Evolutionary conservation across 2,888 invertebrate genomes (phyloP).

Genomic region (Polyommatus icarus): DNA sequence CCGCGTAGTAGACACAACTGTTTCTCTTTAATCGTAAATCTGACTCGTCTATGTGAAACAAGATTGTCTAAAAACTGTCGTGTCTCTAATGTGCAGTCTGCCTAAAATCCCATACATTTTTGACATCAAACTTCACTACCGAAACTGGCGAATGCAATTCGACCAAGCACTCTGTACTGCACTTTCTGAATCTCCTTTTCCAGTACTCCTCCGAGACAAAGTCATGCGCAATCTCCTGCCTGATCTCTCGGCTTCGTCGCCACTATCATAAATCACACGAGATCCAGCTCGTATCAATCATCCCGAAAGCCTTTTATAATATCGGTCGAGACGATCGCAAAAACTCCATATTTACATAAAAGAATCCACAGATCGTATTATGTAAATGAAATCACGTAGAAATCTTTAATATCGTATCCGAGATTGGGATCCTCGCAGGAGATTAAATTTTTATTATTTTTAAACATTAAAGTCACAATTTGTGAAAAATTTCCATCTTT

Average conservation of each 20-base stretch:
- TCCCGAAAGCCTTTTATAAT: slow-evolving; percentile 56
- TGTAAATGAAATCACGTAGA: slow-evolving; percentile 69
- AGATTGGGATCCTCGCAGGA: neutral
- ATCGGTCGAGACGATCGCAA: slow-evolving; percentile 48
- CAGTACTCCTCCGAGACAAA: neutral
- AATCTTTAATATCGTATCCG: slow-evolving; percentile 37
- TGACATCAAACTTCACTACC: too few relatives aligned
- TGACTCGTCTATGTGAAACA: too few relatives aligned
- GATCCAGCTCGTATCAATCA: slow-evolving; percentile 61
- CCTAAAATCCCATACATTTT: too few relatives aligned
- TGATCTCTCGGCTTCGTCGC: slow-evolving; percentile 30
- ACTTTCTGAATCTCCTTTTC: neutral
- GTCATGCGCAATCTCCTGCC: neutral
- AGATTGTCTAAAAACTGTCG: too few relatives aligned
- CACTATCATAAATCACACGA: slow-evolving; percentile 61
- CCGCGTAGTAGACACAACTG: too few relatives aligned
- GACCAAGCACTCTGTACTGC: neutral
- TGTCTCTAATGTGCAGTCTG: too few relatives aligned
- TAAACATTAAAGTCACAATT: slow-evolving; percentile 8
- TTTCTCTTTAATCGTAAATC: too few relatives aligned
- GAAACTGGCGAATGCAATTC: neutral
- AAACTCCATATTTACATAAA: slow-evolving; percentile 52
- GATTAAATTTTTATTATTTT: slow-evolving; percentile 18
- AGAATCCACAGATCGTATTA: slow-evolving; percentile 58
- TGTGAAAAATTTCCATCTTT: neutral